Conservation (phyloP, 2,113 vertebrate genomes). For the Emberiza fucata region DNA sequence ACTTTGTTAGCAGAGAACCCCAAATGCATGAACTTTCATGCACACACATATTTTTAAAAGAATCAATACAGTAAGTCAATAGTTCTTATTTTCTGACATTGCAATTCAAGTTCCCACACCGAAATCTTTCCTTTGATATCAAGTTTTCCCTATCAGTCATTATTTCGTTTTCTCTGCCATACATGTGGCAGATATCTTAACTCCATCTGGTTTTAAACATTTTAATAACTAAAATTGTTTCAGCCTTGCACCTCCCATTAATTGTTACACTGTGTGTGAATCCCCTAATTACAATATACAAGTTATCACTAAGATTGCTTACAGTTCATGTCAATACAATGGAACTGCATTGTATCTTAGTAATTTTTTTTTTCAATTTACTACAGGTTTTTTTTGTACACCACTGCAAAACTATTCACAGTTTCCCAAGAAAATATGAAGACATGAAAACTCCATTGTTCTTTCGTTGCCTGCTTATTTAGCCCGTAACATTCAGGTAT, state of each 20-base stretch:
- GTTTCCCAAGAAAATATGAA: background rate
- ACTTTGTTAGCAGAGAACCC: background rate
- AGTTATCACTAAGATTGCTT: background rate
- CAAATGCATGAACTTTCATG: background rate
- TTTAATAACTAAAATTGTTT: background rate
- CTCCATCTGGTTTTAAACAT: background rate
- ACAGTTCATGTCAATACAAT: background rate
- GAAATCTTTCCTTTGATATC: background rate
- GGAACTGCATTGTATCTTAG: background rate
- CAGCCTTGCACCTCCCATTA: background rate
- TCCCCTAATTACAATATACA: background rate
- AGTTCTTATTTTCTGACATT: background rate
- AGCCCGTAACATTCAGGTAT: background rate
- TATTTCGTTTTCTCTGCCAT: background rate
- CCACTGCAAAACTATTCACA: background rate
- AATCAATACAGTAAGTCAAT: background rate
- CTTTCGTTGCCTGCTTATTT: background rate
- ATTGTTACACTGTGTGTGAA: background rate
- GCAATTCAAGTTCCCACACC: background rate
- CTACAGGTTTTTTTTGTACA: fast-evolving
- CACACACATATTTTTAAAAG: background rate
- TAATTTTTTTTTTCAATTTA: background rate
- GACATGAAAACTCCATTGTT: background rate
- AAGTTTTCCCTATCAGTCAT: background rate
- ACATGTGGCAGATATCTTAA: background rate